Evolutionary conservation across 1,140 invertebrate species (phyloP).

Genomic region (Charaxes varanes): DNA sequence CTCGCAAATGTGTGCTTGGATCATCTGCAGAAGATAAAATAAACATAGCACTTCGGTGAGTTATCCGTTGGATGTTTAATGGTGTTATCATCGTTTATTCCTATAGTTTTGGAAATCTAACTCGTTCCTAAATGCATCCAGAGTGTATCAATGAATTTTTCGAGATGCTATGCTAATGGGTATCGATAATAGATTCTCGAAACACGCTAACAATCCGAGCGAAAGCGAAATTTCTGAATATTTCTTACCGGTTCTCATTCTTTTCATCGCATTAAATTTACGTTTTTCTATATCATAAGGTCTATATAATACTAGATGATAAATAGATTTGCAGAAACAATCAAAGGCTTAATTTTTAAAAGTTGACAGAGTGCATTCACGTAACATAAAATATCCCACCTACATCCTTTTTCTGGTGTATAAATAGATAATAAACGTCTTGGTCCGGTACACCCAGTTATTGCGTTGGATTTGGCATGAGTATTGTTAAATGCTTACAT

Average conservation of each 20-base stretch:
- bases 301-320: too few relatives aligned
- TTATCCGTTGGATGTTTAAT: conserved; percentile 38
- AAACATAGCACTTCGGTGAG: conserved; percentile 66
- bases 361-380: too few relatives aligned
- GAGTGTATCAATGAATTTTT: conserved; percentile 19
- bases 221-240: conserved; percentile 40
- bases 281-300: too few relatives aligned
- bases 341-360: too few relatives aligned
- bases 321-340: too few relatives aligned
- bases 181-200: conserved; percentile 29
- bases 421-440: conserved; percentile 4
- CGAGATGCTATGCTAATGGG: conserved; percentile 38
- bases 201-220: conserved; percentile 31
- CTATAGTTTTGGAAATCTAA: conserved; percentile 18
- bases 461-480: conserved; percentile 5
- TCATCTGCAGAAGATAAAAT: conserved; percentile 49
- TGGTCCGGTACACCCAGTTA: conserved; percentile 1
- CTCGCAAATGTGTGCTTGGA: conserved; percentile 49
- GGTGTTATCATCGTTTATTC: conserved; percentile 28
- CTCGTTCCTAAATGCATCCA: conserved; percentile 14
- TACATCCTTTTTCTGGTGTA: conserved; percentile 3
- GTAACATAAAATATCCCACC: neutral
- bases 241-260: conserved; percentile 14
- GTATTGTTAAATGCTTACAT: neutral
- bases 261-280: neutral